These are phyloP conservation scores for Coenobita brevimanus DNA, from an alignment of 1,140 invertebrate species.

Conservation along the genomic window DNA sequence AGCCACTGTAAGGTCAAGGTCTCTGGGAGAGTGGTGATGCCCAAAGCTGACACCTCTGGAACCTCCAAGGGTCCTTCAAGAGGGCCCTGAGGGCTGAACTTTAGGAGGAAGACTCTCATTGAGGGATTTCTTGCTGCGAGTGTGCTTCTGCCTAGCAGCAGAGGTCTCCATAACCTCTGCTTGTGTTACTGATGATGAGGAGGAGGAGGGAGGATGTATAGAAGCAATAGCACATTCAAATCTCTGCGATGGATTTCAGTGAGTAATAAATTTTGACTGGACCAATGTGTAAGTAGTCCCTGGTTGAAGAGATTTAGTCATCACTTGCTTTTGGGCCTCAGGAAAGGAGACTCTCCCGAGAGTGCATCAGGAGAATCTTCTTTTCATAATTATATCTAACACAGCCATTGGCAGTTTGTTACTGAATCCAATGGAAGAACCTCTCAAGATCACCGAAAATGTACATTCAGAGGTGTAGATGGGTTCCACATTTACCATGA, in stretches of 20 bases:
- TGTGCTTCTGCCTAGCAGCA: not conserved
- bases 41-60: not conserved
- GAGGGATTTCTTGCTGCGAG: not conserved
- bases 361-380: not conserved
- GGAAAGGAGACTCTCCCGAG: not conserved
- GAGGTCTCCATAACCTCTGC: too few relatives aligned
- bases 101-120: not conserved
- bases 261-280: not conserved
- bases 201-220: not conserved
- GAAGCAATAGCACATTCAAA: not conserved
- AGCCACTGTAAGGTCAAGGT: not conserved
- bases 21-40: too few relatives aligned
- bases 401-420: not conserved
- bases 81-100: not conserved
- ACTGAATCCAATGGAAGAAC: too few relatives aligned
- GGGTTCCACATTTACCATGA: too few relatives aligned
- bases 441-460: too few relatives aligned
- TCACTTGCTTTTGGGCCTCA: not conserved
- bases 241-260: not conserved
- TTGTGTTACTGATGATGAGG: not conserved
- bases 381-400: too few relatives aligned
- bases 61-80: not conserved
- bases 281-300: not conserved
- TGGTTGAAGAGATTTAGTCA: not conserved
- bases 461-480: too few relatives aligned